Base-by-base conservation (phyloP, 35 echinoderm and acorn worm genomes). In the Heliocidaris erythrogramma region DNA sequence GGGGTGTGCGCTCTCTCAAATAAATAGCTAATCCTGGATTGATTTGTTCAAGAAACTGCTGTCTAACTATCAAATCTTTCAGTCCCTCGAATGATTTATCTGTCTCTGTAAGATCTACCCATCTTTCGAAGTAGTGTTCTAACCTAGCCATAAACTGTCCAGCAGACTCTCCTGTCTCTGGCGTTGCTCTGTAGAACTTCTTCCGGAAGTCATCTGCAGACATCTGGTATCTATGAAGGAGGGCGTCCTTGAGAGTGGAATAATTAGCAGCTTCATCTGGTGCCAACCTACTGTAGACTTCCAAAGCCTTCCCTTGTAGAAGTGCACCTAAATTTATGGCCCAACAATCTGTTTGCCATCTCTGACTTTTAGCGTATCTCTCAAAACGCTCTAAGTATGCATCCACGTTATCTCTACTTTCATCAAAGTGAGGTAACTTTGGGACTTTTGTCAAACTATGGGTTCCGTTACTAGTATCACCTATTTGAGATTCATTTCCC, bases 251-350 rank as follows among this genome's bases (percentile, higher is more conserved):
- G 7, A 96, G 65, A 16, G 31, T 94, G 31, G n/a, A 18, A 91
- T 96, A 98, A 84, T 94, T 88, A 31, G 92, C 50, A 17, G 94
- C 96, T 31, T 98, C 84, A 48, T 86, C 91, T 87, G 60, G 88
- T 32, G 95, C 6, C 8, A 96, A 27, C 48, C 96, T 85, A 48
- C 96, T 94, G 48, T 98, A 96, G 13, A 96, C 94, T 30, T 96
- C 90, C 30, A 98, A 85, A 8, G 96, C 94, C 69, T 96, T 96
- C 5, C 97, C 97, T n/a, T 95, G 96, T 9, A 98, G 48, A 9
- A 96, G 50, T 14, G 96, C 91, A 85, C 95, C 94, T 18, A 95
- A 50, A 49, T 88, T 56, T 5, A 95, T 96, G 14, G 93, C 95
- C 95, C 95, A 96, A 16, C 88, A 60, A 30, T 12, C 27, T 32